Percentiles rank a stretch among this genome's conserved stretches.
Evolutionary conservation across 2,888 invertebrate genomes (phyloP).

Genomic region (Heliconius cydno): DNA sequence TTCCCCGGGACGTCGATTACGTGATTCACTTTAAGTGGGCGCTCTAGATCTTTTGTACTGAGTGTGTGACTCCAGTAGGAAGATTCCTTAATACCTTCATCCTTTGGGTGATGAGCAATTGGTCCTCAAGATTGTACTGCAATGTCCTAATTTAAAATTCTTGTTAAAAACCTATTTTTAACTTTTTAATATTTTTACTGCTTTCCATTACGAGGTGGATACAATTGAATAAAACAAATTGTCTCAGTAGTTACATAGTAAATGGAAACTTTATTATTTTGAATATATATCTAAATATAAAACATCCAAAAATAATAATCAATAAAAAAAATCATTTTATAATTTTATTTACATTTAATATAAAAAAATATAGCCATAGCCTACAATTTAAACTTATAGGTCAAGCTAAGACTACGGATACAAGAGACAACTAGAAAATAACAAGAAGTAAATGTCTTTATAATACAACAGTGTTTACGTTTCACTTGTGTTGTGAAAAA

Average conservation of each 20-base stretch:
- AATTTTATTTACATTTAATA: background rate
- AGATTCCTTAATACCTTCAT: conserved; percentile 22
- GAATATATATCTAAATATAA: background rate
- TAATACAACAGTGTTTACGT: conserved; percentile 1
- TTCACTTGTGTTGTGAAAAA: conserved; percentile 20
- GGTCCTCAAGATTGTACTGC: background rate
- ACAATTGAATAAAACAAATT: background rate
- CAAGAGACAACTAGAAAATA: background rate
- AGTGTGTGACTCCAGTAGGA: conserved; percentile 23
- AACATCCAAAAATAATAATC: background rate
- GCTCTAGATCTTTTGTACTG: conserved; percentile 33
- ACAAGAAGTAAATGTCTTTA: conserved; percentile 11
- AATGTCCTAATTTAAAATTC: background rate
- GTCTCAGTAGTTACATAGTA: background rate
- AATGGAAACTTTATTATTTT: background rate
- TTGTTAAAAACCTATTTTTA: background rate
- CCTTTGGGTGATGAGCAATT: background rate
- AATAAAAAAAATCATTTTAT: background rate
- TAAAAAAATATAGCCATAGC: background rate
- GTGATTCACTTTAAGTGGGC: conserved; percentile 34
- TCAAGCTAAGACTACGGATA: background rate
- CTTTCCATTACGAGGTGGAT: background rate
- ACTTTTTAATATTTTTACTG: background rate
- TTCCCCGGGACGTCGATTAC: conserved; percentile 35
- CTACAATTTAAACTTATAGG: background rate